Conservation (phyloP, 2,797 vertebrate genomes). For the Chelon labrosus region DNA sequence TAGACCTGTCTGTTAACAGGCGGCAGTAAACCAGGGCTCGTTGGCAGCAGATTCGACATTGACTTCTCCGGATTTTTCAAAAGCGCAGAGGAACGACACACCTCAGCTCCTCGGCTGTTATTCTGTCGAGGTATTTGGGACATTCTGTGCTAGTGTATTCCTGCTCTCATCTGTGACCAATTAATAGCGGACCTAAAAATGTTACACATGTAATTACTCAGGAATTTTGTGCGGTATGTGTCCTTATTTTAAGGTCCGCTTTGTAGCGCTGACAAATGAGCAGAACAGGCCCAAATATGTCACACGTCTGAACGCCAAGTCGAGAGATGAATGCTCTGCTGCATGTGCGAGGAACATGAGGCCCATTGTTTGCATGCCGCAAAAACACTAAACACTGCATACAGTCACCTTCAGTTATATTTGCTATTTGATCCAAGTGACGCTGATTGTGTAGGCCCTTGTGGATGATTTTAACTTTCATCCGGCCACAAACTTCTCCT, state of each 20-base stretch:
- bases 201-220: slow-evolving; percentile 65
- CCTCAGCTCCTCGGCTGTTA: slow-evolving; percentile 57
- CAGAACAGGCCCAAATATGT: slow-evolving; percentile 55
- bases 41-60: slow-evolving; percentile 67
- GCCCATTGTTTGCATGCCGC: slow-evolving; percentile 5
- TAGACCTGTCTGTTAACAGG: slow-evolving; percentile 78
- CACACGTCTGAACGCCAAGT: slow-evolving; percentile 48
- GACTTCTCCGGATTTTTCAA: slow-evolving; percentile 60
- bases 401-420: too few relatives aligned
- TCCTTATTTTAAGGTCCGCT: slow-evolving; percentile 68
- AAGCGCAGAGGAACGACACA: slow-evolving; percentile 57
- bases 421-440: neutral
- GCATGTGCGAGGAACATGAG: slow-evolving; percentile 28
- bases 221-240: slow-evolving; percentile 73
- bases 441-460: neutral
- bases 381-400: slow-evolving; percentile 15
- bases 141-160: slow-evolving; percentile 46
- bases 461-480: neutral
- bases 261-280: slow-evolving; percentile 59
- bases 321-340: slow-evolving; percentile 39
- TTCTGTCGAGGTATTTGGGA: slow-evolving; percentile 63
- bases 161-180: slow-evolving; percentile 65
- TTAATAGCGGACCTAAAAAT: slow-evolving; percentile 68
- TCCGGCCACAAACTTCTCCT: neutral
- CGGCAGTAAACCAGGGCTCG: slow-evolving; percentile 64